Conservation (phyloP, 1,140 invertebrate species). For the Monomorium pharaonis region DNA sequence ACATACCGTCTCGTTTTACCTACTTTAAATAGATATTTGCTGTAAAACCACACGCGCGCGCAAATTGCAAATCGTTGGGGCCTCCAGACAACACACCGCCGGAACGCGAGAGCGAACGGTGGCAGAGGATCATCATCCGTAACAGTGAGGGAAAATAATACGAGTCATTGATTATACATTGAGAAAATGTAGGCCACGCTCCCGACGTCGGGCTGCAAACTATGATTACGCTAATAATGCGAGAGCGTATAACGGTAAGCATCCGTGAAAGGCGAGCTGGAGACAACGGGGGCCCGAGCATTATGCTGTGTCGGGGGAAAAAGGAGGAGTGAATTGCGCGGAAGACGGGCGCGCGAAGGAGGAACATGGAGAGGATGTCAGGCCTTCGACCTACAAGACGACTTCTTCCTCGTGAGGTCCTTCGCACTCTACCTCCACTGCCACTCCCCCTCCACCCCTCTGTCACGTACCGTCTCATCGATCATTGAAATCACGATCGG, state of each 20-base stretch:
- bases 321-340: background rate
- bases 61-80: conserved; percentile 11
- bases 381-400: conserved; percentile 30
- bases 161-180: conserved; percentile 64
- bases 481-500: conserved; percentile 1
- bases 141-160: conserved; percentile 23
- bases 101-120: background rate
- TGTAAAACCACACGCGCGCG: background rate
- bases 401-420: conserved; percentile 51
- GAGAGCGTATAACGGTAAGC: conserved; percentile 67
- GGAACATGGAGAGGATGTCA: background rate
- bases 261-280: conserved; percentile 62
- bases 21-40: background rate
- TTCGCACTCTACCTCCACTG: background rate
- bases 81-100: background rate
- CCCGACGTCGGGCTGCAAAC: conserved; percentile 31
- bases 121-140: background rate
- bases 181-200: conserved; percentile 59
- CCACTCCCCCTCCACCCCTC: background rate
- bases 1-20: background rate
- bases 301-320: conserved; percentile 7
- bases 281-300: conserved; percentile 41
- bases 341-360: background rate
- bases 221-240: conserved; percentile 71
- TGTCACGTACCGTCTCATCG: background rate